Evolutionary conservation across 2,888 invertebrate genomes (phyloP).

Genomic region (Pristionchus maxplancki): DNA sequence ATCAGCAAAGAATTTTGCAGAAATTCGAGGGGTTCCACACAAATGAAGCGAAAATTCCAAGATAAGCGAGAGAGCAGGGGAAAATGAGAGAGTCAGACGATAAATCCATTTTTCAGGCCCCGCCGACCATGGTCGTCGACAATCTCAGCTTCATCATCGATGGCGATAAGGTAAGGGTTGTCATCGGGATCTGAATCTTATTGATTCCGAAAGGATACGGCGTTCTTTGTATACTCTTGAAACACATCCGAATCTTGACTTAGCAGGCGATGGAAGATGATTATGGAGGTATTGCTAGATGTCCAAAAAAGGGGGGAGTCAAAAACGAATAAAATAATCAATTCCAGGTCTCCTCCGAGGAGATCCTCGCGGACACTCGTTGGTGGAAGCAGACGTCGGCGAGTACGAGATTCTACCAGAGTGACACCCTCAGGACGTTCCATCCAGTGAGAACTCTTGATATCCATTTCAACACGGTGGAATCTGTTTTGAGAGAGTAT

Average conservation of each 20-base stretch:
- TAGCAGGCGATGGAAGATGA: neutral
- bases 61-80: too few species aligned
- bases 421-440: constrained; percentile 68
- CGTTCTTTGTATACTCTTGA: neutral
- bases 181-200: neutral
- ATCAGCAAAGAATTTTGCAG: too few species aligned
- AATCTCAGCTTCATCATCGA: constrained; percentile 72
- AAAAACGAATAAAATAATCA: neutral
- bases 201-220: neutral
- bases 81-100: constrained; percentile 41
- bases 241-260: neutral
- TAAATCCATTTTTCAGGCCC: constrained; percentile 53
- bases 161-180: constrained; percentile 58
- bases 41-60: too few species aligned
- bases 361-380: constrained; percentile 52
- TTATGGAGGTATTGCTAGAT: neutral
- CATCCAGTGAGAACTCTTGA: too few species aligned
- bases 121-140: constrained; percentile 69
- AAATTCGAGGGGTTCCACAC: too few species aligned
- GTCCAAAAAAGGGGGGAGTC: neutral
- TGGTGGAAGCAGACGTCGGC: constrained; percentile 74
- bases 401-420: constrained; percentile 70
- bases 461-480: too few species aligned
- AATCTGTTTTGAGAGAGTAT: too few species aligned
- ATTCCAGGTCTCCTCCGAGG: constrained; percentile 53